Evolutionary conservation across 2,888 invertebrate genomes (phyloP).

Genomic region (Pterostichus niger): DNA sequence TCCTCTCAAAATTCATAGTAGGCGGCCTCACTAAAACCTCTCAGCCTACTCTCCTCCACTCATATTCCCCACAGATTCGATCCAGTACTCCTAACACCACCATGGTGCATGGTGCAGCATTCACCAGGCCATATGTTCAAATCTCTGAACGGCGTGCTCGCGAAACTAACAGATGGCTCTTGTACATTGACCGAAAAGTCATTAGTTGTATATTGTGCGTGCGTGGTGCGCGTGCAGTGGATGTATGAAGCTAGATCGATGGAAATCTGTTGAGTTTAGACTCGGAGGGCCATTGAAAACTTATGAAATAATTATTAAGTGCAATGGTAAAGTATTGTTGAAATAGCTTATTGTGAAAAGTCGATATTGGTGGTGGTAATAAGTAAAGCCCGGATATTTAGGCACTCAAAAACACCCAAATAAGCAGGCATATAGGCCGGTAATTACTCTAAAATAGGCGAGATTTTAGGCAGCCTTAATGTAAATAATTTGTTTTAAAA

Average conservation of each 20-base stretch:
- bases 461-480: too few relatives aligned
- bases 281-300: constrained; percentile 46
- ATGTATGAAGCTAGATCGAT: constrained; percentile 44
- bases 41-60: not conserved
- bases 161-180: constrained; percentile 77
- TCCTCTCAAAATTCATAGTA: not conserved
- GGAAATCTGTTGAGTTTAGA: constrained; percentile 59
- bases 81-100: not conserved
- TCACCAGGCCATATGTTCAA: constrained; percentile 75
- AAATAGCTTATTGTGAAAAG: constrained; percentile 20
- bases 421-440: too few relatives aligned
- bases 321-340: constrained; percentile 30
- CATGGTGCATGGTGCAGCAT: constrained; percentile 38
- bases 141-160: constrained; percentile 74
- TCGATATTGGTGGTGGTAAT: constrained; percentile 22
- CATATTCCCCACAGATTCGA: constrained; percentile 17
- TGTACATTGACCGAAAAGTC: constrained; percentile 78
- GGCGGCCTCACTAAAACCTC: constrained; percentile 35
- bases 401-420: too few relatives aligned
- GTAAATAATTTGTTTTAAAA: too few relatives aligned
- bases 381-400: too few relatives aligned
- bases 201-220: constrained; percentile 76
- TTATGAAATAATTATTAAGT: constrained; percentile 60
- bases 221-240: constrained; percentile 73
- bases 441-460: too few relatives aligned